These are phyloP conservation scores for Anisognathus igniventris DNA, from an alignment of 2,797 vertebrate species.

Conservation along the genomic window DNA sequence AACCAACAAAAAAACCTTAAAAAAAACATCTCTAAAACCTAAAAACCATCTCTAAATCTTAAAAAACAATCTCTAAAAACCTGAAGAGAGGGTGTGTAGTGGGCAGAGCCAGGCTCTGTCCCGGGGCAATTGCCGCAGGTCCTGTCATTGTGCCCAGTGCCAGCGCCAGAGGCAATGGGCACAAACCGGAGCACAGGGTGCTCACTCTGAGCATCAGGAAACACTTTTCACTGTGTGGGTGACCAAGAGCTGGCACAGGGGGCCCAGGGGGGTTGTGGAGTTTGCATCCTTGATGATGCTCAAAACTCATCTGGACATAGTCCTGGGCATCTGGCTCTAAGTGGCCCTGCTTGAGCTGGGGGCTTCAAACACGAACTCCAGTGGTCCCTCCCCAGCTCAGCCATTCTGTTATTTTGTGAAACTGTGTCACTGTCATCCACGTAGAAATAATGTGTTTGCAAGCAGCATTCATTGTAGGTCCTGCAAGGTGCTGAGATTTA, in stretches of 20 bases:
- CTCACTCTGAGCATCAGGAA: not conserved
- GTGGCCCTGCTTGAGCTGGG: not conserved
- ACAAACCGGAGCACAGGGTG: not conserved
- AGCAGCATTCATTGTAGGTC: not conserved
- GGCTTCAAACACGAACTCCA: not conserved
- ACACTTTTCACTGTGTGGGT: not conserved
- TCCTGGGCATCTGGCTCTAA: fast-evolving
- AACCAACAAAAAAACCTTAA: too few relatives aligned
- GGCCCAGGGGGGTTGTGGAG: too few relatives aligned
- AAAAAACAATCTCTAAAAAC: too few relatives aligned
- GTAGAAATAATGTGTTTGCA: not conserved
- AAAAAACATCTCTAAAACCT: too few relatives aligned
- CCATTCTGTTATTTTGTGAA: not conserved
- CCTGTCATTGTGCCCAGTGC: not conserved
- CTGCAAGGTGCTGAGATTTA: not conserved
- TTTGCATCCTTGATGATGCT: not conserved
- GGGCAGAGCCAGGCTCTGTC: not conserved
- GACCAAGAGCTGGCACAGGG: not conserved
- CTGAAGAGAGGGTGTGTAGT: fast-evolving
- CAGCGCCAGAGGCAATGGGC: not conserved
- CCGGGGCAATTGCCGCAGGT: not conserved
- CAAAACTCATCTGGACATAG: fast-evolving
- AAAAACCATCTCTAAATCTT: too few relatives aligned
- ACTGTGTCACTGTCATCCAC: not conserved
- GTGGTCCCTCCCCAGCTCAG: not conserved